Percentiles rank a stretch among this genome's conserved stretches.
Conservation (phyloP, 2,797 vertebrate genomes). For the Prionace glauca region DNA sequence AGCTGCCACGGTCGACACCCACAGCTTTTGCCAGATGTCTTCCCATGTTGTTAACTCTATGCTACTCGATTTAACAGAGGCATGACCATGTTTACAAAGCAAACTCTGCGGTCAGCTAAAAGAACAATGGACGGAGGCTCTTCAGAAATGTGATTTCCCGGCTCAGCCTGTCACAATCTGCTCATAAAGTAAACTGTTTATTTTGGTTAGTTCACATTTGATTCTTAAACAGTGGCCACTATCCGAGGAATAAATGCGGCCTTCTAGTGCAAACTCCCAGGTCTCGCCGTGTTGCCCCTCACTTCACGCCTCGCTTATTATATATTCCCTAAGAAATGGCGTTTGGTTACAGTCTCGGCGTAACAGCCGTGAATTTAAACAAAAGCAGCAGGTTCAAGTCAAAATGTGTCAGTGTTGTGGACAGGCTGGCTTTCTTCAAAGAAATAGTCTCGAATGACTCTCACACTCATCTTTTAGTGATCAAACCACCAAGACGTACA, state of each 20-base stretch:
- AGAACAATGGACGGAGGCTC: not conserved
- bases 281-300: slow-evolving; percentile 54
- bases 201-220: slow-evolving; percentile 40
- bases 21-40: slow-evolving; percentile 73
- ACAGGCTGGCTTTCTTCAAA: not conserved
- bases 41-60: slow-evolving; percentile 56
- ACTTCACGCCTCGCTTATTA: slow-evolving; percentile 48
- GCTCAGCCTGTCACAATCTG: slow-evolving; percentile 53
- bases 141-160: slow-evolving; percentile 50
- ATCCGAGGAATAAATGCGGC: slow-evolving; percentile 49
- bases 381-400: not conserved
- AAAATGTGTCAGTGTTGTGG: slow-evolving; percentile 15
- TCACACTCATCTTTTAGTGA: not conserved
- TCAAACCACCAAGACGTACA: not conserved
- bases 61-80: slow-evolving; percentile 46
- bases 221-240: slow-evolving; percentile 52
- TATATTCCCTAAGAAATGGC: slow-evolving; percentile 52
- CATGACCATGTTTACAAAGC: not conserved
- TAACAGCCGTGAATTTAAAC: slow-evolving; percentile 41
- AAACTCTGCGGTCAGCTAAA: not conserved
- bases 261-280: slow-evolving; percentile 53
- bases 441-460: not conserved
- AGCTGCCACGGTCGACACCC: slow-evolving; percentile 73
- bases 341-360: slow-evolving; percentile 52
- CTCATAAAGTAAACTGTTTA: slow-evolving; percentile 40